A percentile compares a stretch with the other conserved stretches of the same genome.
These are phyloP conservation scores for Polypterus bichir DNA, from an alignment of 2,113 vertebrate genomes.

Conservation along the genomic window DNA sequence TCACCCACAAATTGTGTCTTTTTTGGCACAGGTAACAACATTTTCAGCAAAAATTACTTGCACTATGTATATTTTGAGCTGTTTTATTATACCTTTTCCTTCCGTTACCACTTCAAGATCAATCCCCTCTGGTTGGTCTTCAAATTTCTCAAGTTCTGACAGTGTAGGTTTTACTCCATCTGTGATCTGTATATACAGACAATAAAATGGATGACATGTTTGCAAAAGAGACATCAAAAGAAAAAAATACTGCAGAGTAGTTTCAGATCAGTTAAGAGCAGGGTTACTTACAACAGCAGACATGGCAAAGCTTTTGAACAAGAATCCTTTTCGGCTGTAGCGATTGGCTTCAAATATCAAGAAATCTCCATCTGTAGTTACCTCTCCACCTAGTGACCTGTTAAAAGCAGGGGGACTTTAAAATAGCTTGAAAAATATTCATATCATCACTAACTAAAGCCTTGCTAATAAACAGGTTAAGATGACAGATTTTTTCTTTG, in stretches of 20 bases:
- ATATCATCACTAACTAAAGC: too few relatives aligned
- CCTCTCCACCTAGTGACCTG: conserved; percentile 83
- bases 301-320: conserved; percentile 98
- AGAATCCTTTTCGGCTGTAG: conserved; percentile 87
- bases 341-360: conserved; percentile 94
- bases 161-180: conserved; percentile 89
- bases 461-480: too few relatives aligned
- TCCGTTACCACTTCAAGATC: conserved; percentile 92
- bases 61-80: too few relatives aligned
- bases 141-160: conserved; percentile 88
- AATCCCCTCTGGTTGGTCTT: conserved; percentile 89
- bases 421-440: too few relatives aligned
- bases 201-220: rapidly evolving
- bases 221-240: neutral
- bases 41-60: too few relatives aligned
- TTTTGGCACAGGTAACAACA: too few relatives aligned
- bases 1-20: too few relatives aligned
- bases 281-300: conserved; percentile 74
- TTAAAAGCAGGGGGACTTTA: too few relatives aligned
- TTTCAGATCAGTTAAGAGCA: neutral
- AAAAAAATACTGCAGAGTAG: neutral
- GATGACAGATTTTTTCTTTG: too few relatives aligned
- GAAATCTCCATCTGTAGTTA: conserved; percentile 87
- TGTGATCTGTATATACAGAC: conserved; percentile 58
- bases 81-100: conserved; percentile 51